Conservation (phyloP, 1,140 invertebrate genomes). For the Magallana angulata region DNA sequence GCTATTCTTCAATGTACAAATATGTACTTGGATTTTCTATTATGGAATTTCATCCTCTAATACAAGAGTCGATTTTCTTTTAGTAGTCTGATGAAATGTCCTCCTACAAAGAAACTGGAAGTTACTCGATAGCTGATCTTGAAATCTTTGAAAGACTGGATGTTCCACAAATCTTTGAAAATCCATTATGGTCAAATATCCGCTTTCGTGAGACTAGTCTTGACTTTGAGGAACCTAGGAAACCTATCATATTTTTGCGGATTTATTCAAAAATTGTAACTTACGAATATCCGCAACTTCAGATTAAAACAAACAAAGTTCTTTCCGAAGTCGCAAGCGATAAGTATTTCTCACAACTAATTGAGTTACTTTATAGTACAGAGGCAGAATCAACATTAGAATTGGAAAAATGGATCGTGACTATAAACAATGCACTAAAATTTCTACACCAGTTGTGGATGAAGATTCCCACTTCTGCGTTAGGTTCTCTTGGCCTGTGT, state of each 20-base stretch:
- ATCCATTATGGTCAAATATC: background rate
- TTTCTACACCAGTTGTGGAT: background rate
- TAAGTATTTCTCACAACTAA: background rate
- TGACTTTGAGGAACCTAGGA: background rate
- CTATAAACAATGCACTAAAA: background rate
- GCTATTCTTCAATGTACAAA: too few relatives aligned
- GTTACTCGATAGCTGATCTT: background rate
- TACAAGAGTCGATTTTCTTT: too few relatives aligned
- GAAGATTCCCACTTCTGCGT: slow-evolving; percentile 21
- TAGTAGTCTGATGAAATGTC: background rate
- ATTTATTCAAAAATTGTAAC: slow-evolving; percentile 4
- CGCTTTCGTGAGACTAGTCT: background rate
- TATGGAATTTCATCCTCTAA: too few relatives aligned
- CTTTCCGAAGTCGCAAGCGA: background rate
- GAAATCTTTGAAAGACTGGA: background rate
- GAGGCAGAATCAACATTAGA: background rate
- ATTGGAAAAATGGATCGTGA: background rate
- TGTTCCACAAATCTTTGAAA: background rate
- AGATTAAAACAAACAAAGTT: background rate
- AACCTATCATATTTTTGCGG: background rate
- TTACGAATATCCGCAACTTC: background rate
- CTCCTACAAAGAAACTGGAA: background rate
- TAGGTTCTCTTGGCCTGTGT: background rate
- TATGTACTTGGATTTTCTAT: too few relatives aligned
- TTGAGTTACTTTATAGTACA: background rate